phyloP scores from a whole-genome alignment of 1,140 invertebrate genomes.

The Orius insidiosus region DNA sequence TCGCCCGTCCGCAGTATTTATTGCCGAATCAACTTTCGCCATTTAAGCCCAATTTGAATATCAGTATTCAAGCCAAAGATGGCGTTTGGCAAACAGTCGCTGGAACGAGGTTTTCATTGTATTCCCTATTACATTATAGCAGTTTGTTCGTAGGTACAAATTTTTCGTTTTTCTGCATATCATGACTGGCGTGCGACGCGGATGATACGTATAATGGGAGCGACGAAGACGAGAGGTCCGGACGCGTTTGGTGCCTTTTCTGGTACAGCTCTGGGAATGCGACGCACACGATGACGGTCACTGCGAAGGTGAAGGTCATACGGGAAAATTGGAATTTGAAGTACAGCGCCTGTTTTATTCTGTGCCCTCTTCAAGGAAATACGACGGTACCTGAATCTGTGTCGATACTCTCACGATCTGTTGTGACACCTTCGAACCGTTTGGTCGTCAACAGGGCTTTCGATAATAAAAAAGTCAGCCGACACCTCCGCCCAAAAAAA shows the following conservation, averaged over 20 bases:
- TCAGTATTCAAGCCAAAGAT: constrained; percentile 29
- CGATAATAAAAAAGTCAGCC: constrained; percentile 30
- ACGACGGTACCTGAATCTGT: constrained; percentile 37
- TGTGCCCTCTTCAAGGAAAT: constrained; percentile 50
- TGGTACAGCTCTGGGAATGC: constrained; percentile 42
- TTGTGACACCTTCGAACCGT: constrained; percentile 40
- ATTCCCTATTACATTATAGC: neutral
- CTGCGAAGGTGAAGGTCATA: constrained; percentile 66
- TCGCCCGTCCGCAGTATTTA: constrained; percentile 19
- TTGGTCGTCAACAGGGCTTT: constrained; percentile 19
- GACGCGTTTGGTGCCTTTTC: constrained; percentile 75
- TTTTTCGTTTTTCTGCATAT: constrained; percentile 86
- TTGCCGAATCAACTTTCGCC: neutral
- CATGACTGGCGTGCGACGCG: constrained; percentile 48
- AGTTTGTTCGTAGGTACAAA: constrained; percentile 47
- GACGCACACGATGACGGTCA: constrained; percentile 37
- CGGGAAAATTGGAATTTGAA: constrained; percentile 87
- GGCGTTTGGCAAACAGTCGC: constrained; percentile 38
- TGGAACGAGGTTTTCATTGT: constrained; percentile 28
- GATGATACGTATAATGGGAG: constrained; percentile 64
- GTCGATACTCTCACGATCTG: constrained; percentile 39
- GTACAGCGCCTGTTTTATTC: constrained; percentile 77
- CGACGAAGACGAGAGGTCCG: constrained; percentile 61
- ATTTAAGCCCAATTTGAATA: constrained; percentile 28
- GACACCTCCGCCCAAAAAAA: constrained; percentile 33